Base-by-base conservation (phyloP, 2,888 invertebrate genomes). In the Venusia cambrica region DNA sequence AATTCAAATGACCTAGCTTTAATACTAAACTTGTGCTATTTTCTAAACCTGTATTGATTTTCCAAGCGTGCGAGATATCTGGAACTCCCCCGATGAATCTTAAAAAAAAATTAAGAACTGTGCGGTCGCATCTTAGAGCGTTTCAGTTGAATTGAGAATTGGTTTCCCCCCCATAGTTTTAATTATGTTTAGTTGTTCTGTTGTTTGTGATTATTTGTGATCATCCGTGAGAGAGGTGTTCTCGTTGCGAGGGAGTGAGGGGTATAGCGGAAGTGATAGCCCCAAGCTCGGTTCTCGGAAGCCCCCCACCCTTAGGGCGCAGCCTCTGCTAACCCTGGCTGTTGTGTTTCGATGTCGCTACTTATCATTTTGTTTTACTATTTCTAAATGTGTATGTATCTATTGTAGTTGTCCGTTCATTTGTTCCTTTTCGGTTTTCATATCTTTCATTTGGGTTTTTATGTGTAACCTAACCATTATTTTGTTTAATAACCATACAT, bases 241-340 rank as follows among this genome's bases (percentile, higher is more conserved):
- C 85, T 85, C 85, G 85, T 84, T 85, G 78, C 79, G 81, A 83
- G 85, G 81, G 85, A 85, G 85, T 83, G 84, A 80, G 85, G 85
- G 85, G 85, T 84, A 83, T 79, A 80, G 84, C 81, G 80, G 80
- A 79, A 78, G 81, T 84, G 83, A 78, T 74, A 78, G 78, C 77
- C 80, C 84, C 80, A 59, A 75, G 70, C 77, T 80, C 80, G 79
- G 81, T 77, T 73, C 73, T 74, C 76, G 74, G 73, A 71, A 71
- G 73, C 75, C 74, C 63, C 65, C 76, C 80, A 79, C 73, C 77
- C 73, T 63, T 81, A 80, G 81, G 83, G 77, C 81, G 84, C 85
- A 84, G 87, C 87, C 85, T 84, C 73, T 73, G 87, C 87, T 87
- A 84, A 73, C 73, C 83, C 74, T 85, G 85, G 85, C 87, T 83